These are phyloP conservation scores for Nasonovia ribisnigri DNA, from an alignment of 2,888 invertebrate genomes.

Conservation along the genomic window DNA sequence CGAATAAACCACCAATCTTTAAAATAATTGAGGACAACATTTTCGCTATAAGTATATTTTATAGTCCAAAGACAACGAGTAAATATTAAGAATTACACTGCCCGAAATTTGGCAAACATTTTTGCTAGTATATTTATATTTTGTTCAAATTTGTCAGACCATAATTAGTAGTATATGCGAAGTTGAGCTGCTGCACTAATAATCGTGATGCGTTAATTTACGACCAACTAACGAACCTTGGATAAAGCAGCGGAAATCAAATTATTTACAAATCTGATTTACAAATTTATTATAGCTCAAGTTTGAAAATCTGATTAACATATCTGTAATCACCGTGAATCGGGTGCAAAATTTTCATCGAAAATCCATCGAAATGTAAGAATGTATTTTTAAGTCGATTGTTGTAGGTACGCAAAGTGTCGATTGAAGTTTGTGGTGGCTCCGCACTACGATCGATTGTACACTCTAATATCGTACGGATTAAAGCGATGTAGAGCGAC, in stretches of 20 bases:
- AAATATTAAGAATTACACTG: not conserved
- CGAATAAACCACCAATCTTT: not conserved
- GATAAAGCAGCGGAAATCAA: not conserved
- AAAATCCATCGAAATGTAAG: not conserved
- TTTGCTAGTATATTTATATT: not conserved
- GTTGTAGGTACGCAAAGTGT: not conserved
- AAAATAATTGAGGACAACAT: not conserved
- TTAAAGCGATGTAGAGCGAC: not conserved
- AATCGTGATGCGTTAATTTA: too few relatives aligned
- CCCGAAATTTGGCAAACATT: not conserved
- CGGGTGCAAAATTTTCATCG: not conserved
- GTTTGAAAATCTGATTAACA: not conserved
- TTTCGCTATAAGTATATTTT: not conserved
- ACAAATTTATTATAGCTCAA: not conserved
- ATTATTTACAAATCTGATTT: not conserved
- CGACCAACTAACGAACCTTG: too few relatives aligned
- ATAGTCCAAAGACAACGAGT: too few relatives aligned
- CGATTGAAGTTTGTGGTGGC: not conserved
- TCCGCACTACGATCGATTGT: not conserved
- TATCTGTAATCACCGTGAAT: not conserved
- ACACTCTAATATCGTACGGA: not conserved
- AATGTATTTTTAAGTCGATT: not conserved
- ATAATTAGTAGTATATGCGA: not conserved
- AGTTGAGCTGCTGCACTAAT: too few relatives aligned
- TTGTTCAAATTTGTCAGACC: not conserved